phyloP scores from a whole-genome alignment of 2,113 vertebrate genomes.

The Macquaria australasica region DNA sequence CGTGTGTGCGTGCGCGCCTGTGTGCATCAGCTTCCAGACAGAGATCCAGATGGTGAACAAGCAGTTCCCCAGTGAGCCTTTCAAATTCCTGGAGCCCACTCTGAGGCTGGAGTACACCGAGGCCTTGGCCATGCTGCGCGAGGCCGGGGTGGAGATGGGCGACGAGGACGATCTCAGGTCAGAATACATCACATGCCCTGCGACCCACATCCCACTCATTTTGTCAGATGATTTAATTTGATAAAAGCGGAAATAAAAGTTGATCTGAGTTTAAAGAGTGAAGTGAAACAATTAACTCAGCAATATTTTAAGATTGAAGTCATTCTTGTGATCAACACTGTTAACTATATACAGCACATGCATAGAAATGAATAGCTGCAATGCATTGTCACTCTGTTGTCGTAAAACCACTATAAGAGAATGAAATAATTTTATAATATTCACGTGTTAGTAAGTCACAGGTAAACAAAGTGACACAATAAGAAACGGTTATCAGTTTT shows the following conservation, averaged over 20 bases:
- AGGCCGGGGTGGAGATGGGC: conserved; percentile 97
- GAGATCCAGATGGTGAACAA: conserved; percentile 96
- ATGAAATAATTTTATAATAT: background rate
- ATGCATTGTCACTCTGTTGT: background rate
- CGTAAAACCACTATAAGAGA: background rate
- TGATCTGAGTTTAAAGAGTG: background rate
- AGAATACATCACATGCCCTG: conserved; percentile 7
- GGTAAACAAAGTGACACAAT: background rate
- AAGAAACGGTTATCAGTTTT: background rate
- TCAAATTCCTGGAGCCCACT: conserved; percentile 98
- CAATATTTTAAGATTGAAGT: background rate
- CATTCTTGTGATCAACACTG: background rate
- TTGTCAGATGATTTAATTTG: conserved; percentile 5
- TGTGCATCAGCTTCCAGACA: conserved; percentile 90
- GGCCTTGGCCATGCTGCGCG: conserved; percentile 92
- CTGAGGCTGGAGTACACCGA: conserved; percentile 94
- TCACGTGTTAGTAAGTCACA: background rate
- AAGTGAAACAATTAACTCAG: conserved; percentile 27
- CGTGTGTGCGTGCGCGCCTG: background rate
- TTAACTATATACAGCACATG: background rate
- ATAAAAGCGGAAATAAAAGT: conserved; percentile 20
- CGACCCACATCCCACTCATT: background rate
- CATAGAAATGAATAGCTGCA: background rate
- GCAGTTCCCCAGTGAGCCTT: conserved; percentile 95
- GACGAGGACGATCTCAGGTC: conserved; percentile 99